Evolutionary conservation across 2,888 invertebrate genomes (phyloP), one percentile per base, ranked within the genome.

Genomic region (Mallateleia sp.): DNA sequence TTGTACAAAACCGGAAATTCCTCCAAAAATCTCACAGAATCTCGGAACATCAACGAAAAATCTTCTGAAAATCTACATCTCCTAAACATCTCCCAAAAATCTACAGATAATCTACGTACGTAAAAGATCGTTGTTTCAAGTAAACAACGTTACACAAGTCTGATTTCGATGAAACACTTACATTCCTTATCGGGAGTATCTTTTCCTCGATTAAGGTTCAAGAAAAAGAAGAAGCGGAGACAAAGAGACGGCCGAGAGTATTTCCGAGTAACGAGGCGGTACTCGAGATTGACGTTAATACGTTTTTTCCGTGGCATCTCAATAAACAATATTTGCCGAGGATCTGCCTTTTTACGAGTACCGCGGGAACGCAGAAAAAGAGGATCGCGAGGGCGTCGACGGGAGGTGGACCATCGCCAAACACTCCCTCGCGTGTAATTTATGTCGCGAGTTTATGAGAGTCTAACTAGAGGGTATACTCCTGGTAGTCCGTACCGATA

Each of bases 321-420:
- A 88, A 92, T 91, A 90, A 90, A 92, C 91, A 90, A 92, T 92
- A 89, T 92, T 91, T 90, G 86, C 90, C 75, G 88, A 89, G 88
- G 87, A 89, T 71, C 69, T 71, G 60, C 77, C 78, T 77, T 75
- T 81, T 87, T 77, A 69, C 82, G 69, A 67, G 74, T 77, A 54
- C 58, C 72, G 77, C 77, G 71, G 34, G 56, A 45, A 14, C 25
- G 34, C 25, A 38, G 67, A 72, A 79, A 84, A 82, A 75, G 45
- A 69, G 52, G 34, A 74, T 52, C 91, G 93, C 93, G 94, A 95
- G 95, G 95, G 95, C 94, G 95, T 95, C 95, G 95, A 95, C 95
- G 95, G 95, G 95, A 94, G 95, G 95, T 94, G 94, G 94, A 93
- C n/a, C n/a, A n/a, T n/a, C n/a, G n/a, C n/a, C n/a, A n/a, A n/a